Evolutionary conservation across 2,113 vertebrate species (phyloP).

Genomic region (Prolemur simus): DNA sequence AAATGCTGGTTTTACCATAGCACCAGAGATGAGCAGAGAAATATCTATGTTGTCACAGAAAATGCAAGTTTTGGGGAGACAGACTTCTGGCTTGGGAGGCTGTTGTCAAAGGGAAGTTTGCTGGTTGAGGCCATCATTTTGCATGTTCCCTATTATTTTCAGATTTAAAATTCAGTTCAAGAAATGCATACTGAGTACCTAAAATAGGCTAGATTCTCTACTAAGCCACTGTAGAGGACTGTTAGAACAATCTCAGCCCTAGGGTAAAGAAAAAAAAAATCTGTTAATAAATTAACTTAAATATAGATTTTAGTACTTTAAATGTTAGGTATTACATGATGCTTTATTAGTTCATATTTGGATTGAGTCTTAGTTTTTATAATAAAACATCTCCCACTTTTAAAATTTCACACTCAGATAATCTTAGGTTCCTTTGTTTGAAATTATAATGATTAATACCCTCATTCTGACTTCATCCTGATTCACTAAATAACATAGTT

Average conservation of each 20-base stretch:
- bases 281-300: not conserved
- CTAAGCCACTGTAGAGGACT: not conserved
- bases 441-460: not conserved
- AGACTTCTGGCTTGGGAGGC: not conserved
- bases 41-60: not conserved
- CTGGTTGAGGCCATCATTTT: not conserved
- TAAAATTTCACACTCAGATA: not conserved
- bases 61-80: not conserved
- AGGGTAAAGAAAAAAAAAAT: not conserved
- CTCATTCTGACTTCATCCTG: not conserved
- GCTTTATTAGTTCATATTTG: slow-evolving; percentile 1
- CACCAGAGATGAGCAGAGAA: not conserved
- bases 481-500: not conserved
- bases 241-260: not conserved
- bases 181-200: not conserved
- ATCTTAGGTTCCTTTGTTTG: not conserved
- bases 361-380: not conserved
- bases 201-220: not conserved
- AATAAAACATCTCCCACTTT: not conserved
- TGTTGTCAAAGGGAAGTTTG: slow-evolving; percentile 5
- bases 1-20: not conserved
- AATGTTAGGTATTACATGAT: not conserved
- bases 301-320: not conserved
- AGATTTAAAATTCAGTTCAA: slow-evolving; percentile 8
- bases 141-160: slow-evolving; percentile 37